These are phyloP conservation scores for Myotis vivesi DNA, from an alignment of 2,797 vertebrate species.

Conservation along the genomic window DNA sequence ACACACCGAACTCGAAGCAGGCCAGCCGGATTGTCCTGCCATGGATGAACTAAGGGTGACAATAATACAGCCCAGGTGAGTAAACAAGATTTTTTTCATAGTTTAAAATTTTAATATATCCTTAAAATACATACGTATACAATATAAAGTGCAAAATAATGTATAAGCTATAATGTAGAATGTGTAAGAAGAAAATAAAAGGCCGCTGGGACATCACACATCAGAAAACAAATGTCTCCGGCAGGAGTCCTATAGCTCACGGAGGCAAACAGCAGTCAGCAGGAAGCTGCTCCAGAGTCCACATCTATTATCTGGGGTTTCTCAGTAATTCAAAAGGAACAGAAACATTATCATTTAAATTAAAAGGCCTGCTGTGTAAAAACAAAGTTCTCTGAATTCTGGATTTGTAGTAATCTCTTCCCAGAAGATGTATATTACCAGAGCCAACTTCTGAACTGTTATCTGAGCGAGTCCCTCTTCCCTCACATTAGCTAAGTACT, in stretches of 20 bases:
- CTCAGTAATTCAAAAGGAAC: neutral
- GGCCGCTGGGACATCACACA: neutral
- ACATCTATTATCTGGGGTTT: neutral
- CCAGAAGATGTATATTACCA: conserved; percentile 11
- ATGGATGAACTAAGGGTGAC: neutral
- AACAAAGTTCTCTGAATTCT: conserved; percentile 3
- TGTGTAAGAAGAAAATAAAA: neutral
- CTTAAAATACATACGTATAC: neutral
- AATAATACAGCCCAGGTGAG: conserved; percentile 38
- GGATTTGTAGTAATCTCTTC: conserved; percentile 44
- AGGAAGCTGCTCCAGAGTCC: neutral
- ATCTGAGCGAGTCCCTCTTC: neutral
- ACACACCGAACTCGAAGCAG: neutral
- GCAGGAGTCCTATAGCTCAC: neutral
- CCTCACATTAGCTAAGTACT: neutral
- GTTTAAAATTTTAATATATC: neutral
- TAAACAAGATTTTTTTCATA: neutral
- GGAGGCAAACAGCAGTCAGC: neutral
- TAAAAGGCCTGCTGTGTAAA: conserved; percentile 5
- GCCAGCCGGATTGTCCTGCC: neutral
- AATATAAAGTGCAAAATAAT: neutral
- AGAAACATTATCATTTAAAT: conserved; percentile 48
- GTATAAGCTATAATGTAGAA: neutral
- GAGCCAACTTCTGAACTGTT: neutral
- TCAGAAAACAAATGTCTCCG: neutral